Conservation (phyloP, 2,888 invertebrate species). For the Noctua janthe region DNA sequence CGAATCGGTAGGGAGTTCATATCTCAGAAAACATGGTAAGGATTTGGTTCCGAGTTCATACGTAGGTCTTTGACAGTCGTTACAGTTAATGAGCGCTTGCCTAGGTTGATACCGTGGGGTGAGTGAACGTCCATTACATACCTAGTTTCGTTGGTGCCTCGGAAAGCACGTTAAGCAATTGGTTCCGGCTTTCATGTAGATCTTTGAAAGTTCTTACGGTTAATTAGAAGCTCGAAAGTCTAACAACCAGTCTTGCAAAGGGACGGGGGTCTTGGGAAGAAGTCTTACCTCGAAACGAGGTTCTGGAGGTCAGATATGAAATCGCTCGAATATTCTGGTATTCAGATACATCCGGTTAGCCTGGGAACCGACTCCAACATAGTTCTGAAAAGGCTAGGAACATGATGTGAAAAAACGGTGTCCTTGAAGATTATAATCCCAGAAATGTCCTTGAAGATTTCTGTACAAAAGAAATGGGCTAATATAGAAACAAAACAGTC, state of each 20-base stretch:
- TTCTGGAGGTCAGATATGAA: neutral
- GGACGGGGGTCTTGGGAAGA: too few relatives aligned
- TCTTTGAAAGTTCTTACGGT: neutral
- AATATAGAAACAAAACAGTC: constrained; percentile 16
- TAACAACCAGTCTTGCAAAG: neutral
- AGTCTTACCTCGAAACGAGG: neutral
- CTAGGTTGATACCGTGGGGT: too few relatives aligned
- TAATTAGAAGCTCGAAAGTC: neutral
- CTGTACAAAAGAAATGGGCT: neutral
- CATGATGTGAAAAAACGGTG: neutral
- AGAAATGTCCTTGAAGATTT: neutral
- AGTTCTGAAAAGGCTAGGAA: neutral
- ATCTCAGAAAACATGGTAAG: neutral
- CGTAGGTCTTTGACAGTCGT: neutral
- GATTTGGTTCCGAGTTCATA: neutral
- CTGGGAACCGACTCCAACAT: neutral
- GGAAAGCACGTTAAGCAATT: neutral
- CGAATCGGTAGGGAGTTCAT: neutral
- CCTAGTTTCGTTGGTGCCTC: neutral
- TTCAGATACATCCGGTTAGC: neutral
- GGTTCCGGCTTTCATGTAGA: neutral
- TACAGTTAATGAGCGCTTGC: neutral
- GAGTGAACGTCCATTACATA: too few relatives aligned
- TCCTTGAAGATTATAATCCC: neutral
- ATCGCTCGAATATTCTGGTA: neutral